Evolutionary conservation across 2,113 vertebrate genomes (phyloP), one percentile per base, ranked within the genome.

Genomic region (Dipodomys merriami): DNA sequence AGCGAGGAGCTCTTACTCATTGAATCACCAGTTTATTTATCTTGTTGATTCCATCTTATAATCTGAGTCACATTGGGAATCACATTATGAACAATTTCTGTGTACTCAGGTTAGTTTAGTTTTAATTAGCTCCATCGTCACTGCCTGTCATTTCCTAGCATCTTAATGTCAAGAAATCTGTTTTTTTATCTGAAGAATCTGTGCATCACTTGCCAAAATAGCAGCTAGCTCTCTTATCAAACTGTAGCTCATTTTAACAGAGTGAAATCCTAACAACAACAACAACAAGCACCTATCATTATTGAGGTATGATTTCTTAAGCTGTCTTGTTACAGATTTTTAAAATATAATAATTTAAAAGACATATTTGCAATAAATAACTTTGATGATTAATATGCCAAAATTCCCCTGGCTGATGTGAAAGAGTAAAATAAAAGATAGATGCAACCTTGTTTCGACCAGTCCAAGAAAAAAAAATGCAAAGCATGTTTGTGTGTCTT

Each of bases 61-160:
- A 90, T 65, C 90, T 90, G 67, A 95, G 78, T 87, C 79, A 83
- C 74, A 91, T 95, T 95, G 93, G 49, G 62, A 94, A 90, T 57
- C 19, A 90, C 60, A 88, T 94, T 65, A 90, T 25, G 67, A 90
- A 23, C 57, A 90, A 93, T 90, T 91, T 93, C 80, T 91, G 67
- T 86, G 83, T 78, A 46, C 53, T 87, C 82, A 74, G 86, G 90
- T 93, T n/a, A 91, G 91, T 57, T 94, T n/a, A 91, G 91, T 57
- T 69, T 86, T 90, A 90, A 95, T 96, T 90, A 96, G 78, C 76
- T 68, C n/a, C 72, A 44, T 68, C 25, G 80, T 25, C 46, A 82
- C 27, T 62, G 74, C 35, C 44, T 95, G 82, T 94, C 90, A 86
- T 93, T 91, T 95, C 4, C 60, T 62, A 68, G 65, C 53, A 65